Conservation (phyloP, 2,113 vertebrate genomes). For the Scortum barcoo region DNA sequence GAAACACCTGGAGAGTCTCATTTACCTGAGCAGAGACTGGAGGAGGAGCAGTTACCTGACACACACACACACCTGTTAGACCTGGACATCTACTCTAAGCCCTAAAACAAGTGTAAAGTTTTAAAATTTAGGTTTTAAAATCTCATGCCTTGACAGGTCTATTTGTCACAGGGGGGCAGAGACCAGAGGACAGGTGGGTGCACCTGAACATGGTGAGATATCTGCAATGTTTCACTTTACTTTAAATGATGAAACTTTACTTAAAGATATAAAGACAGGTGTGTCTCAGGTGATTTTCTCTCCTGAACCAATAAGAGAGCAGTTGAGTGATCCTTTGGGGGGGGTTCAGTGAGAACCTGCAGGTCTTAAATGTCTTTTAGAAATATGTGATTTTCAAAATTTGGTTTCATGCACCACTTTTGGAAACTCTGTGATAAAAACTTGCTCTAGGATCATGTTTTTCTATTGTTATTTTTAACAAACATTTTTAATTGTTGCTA, state of each 20-base stretch:
- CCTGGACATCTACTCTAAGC: neutral
- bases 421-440: neutral
- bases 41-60: neutral
- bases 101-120: neutral
- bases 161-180: neutral
- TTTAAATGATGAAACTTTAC: neutral
- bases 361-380: constrained; percentile 1
- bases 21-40: constrained; percentile 3
- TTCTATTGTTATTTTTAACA: neutral
- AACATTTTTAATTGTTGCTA: neutral
- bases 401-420: neutral
- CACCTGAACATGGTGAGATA: neutral
- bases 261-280: neutral
- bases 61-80: constrained; percentile 2
- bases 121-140: no score
- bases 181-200: neutral
- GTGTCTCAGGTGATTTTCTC: neutral
- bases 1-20: constrained; percentile 38
- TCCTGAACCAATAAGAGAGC: constrained; percentile 2
- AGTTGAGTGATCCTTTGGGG: neutral
- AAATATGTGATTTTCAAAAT: neutral
- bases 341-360: neutral
- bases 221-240: neutral
- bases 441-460: neutral
- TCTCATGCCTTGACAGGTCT: neutral